A percentile compares a stretch with the other conserved stretches of the same genome.
These are phyloP conservation scores for Sepioteuthis lessoniana DNA, from an alignment of 2,888 invertebrate genomes.

Conservation along the genomic window DNA sequence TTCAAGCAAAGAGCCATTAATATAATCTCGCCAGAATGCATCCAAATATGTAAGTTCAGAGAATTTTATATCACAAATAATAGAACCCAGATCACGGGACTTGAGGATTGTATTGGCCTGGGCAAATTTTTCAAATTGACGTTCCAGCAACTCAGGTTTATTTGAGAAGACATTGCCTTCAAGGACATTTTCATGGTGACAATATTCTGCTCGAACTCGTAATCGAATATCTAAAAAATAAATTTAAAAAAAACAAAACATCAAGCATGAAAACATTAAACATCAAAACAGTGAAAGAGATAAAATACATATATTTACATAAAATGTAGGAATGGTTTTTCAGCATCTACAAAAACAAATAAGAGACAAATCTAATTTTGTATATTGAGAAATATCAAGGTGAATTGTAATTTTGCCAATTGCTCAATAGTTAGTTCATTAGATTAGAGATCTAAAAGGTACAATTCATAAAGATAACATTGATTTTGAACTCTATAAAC, in stretches of 20 bases:
- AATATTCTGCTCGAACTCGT: slow-evolving; percentile 70
- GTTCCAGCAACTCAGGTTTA: slow-evolving; percentile 67
- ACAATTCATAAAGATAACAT: no score
- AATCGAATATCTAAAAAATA: slow-evolving; percentile 67
- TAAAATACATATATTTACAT: no score
- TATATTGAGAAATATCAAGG: no score
- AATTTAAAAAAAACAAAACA: background rate
- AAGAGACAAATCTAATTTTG: no score
- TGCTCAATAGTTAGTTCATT: no score
- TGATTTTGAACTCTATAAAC: no score
- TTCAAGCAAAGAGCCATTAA: slow-evolving; percentile 71
- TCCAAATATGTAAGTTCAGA: slow-evolving; percentile 73
- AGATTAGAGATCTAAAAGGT: no score
- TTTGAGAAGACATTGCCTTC: slow-evolving; percentile 67
- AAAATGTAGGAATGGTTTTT: no score
- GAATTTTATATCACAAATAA: slow-evolving; percentile 74
- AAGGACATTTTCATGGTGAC: slow-evolving; percentile 66
- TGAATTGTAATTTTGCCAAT: no score
- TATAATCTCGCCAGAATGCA: slow-evolving; percentile 74
- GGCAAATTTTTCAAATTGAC: slow-evolving; percentile 70
- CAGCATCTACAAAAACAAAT: no score
- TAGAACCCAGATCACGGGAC: slow-evolving; percentile 71
- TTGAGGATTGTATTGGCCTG: slow-evolving; percentile 72
- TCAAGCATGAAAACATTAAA: background rate
- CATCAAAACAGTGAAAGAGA: background rate